These are phyloP conservation scores for Drosophila navojoa DNA, from an alignment of 1,140 invertebrate genomes.

Conservation along the genomic window DNA sequence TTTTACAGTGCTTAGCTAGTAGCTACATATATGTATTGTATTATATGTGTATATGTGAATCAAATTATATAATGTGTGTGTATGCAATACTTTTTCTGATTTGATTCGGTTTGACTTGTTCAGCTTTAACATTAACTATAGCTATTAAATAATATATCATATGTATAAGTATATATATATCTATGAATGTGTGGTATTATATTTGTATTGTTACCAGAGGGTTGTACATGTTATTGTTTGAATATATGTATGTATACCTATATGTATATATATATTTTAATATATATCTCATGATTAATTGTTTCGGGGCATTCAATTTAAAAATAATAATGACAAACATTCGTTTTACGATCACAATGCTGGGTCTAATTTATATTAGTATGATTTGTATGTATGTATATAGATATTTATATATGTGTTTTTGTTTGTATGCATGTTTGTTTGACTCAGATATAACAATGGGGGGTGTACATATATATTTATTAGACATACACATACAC, in stretches of 20 bases:
- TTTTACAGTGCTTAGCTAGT: constrained; percentile 49
- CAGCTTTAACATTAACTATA: constrained; percentile 44
- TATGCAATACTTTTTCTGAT: constrained; percentile 31
- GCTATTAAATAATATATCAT: constrained; percentile 10
- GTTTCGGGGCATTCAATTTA: constrained; percentile 18
- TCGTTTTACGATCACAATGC: constrained; percentile 41
- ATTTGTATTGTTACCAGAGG: constrained; percentile 12
- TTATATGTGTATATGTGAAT: constrained; percentile 15
- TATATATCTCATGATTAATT: constrained; percentile 15
- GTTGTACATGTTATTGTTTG: constrained; percentile 34
- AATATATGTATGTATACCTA: background rate
- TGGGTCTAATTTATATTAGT: constrained; percentile 18
- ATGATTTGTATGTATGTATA: constrained; percentile 22
- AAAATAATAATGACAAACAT: constrained; percentile 60
- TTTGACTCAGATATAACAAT: constrained; percentile 29
- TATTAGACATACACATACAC: constrained; percentile 20
- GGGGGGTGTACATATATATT: constrained; percentile 42
- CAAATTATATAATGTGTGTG: constrained; percentile 22
- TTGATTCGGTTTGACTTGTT: constrained; percentile 31
- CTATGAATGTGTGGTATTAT: constrained; percentile 4
- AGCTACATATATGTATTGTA: constrained; percentile 32
- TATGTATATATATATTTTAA: constrained; percentile 17
- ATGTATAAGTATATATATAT: background rate
- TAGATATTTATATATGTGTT: constrained; percentile 1
- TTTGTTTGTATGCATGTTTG: constrained; percentile 1